Percentiles rank a stretch among this genome's conserved stretches.
Evolutionary conservation across 2,113 vertebrate genomes (phyloP).

Genomic region (Arenaria interpres): DNA sequence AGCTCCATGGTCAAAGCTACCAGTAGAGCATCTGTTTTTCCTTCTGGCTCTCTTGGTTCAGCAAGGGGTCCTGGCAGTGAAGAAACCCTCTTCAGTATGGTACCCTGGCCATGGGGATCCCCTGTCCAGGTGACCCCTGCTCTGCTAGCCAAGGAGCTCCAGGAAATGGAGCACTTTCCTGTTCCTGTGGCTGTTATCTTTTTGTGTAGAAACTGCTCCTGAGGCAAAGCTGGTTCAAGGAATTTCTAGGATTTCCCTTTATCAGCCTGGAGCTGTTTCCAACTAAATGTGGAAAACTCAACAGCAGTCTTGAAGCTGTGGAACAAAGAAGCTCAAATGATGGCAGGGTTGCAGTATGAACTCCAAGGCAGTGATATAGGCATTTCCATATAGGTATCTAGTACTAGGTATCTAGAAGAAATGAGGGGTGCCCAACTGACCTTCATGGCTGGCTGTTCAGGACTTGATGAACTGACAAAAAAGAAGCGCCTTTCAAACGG

Average conservation of each 20-base stretch:
- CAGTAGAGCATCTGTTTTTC: neutral
- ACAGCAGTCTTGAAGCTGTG: neutral
- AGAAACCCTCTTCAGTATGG: neutral
- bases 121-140: fast-evolving
- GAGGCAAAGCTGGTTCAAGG: neutral
- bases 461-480: neutral
- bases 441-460: neutral
- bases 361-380: neutral
- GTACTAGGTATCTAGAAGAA: neutral
- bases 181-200: neutral
- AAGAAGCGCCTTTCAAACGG: neutral
- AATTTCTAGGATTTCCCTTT: neutral
- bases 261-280: neutral
- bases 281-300: neutral
- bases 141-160: neutral
- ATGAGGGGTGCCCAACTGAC: neutral
- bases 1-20: neutral
- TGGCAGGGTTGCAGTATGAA: neutral
- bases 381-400: neutral
- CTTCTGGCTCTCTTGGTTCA: neutral
- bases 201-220: neutral
- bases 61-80: neutral
- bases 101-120: neutral
- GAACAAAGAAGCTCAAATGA: neutral
- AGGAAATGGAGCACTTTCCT: neutral